Base-by-base conservation (phyloP, 2,113 vertebrate genomes). In the Gadus chalcogrammus region DNA sequence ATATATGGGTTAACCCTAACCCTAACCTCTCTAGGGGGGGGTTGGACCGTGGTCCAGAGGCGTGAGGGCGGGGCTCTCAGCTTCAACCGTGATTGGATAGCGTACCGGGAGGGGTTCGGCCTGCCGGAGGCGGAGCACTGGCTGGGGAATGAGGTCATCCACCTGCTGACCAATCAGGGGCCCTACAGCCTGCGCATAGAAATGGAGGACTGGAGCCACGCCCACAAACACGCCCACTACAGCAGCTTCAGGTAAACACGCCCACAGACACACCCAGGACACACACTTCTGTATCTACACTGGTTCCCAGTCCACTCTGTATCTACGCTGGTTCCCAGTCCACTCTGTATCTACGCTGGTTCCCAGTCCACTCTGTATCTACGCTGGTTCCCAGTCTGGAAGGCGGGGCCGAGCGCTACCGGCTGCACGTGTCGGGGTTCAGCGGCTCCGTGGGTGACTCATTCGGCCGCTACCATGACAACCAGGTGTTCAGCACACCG, bases 391-490 rank as follows among this genome's bases (percentile, higher is more conserved):
- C 24, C 80, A 95, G 94, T 70, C 86, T 93, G 3, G 93, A 94
- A 28, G 80, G 88, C 0, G 94, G 94, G 80, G 73, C 75, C 0
- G 91, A 92, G 71, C 82, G 72, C 0, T 95, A 88, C 82, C 91
- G 93, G 12, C 90, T 95, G 9, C 93, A 94, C 0, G 91, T 95
- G 75, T 91, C 88, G 0, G 93, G 93, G 0, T 94, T 93, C 83
- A 94, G 92, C 0, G 94, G 94, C 6, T 93, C 93, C 0, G 92
- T 89, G 66, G 87, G 93, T 56, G 94, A 95, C 48, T 95, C 94
- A 0, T 94, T 95, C 4, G 88, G 92, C 22, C 94, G 94, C 94
- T 95, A 95, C 84, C 94, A 95, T 42, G 80, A 95, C 86, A 90
- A 87, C 63, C 85, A 88, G 67, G 82, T 83, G 78, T 95, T 95